phyloP scores from a whole-genome alignment of 2,113 vertebrate species.

The Pampusana beccarii region DNA sequence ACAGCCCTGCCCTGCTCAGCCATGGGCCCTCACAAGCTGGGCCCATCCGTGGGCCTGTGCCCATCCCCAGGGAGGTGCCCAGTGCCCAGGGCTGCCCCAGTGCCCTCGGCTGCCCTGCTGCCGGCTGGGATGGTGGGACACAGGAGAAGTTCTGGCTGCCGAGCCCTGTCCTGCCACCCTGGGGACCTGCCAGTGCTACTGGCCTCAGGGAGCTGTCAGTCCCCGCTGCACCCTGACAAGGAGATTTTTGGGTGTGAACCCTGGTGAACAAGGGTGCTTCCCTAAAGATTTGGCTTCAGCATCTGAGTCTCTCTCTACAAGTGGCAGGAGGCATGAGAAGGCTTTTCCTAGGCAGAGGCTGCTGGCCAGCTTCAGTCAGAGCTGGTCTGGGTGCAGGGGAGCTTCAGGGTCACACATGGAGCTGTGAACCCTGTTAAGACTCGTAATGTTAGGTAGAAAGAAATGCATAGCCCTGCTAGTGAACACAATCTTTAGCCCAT shows the following conservation, averaged over 20 bases:
- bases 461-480: neutral
- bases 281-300: neutral
- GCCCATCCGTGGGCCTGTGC: too few species aligned
- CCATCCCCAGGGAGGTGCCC: neutral
- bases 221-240: too few species aligned
- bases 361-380: neutral
- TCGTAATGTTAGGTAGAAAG: neutral
- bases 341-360: neutral
- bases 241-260: neutral
- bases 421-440: neutral
- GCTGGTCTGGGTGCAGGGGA: neutral
- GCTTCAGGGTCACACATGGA: neutral
- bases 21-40: too few species aligned
- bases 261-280: neutral
- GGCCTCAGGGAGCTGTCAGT: accelerated
- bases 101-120: neutral
- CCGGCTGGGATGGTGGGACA: too few species aligned
- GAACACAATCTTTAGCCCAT: neutral
- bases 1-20: neutral
- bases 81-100: neutral
- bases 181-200: neutral
- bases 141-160: too few species aligned
- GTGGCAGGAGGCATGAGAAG: too few species aligned
- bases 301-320: too few species aligned
- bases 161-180: neutral